Percentiles rank a stretch among this genome's conserved stretches.
phyloP scores from a whole-genome alignment of 2,888 invertebrate genomes.

The Cataglyphis livida region DNA sequence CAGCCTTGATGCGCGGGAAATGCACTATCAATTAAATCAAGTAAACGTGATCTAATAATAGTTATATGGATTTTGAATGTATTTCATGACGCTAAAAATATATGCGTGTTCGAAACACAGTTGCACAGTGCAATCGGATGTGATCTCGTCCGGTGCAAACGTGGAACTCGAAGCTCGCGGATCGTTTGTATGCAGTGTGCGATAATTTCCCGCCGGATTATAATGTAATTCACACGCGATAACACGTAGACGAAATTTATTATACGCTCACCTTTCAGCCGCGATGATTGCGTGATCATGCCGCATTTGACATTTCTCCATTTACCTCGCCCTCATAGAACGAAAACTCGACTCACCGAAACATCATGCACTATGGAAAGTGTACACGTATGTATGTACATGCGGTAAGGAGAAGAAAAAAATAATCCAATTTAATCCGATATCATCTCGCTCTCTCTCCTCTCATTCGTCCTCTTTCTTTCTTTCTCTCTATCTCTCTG shows the following conservation, averaged over 20 bases:
- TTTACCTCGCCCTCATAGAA: conserved; percentile 66
- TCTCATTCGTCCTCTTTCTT: not conserved
- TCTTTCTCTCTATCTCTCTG: not conserved
- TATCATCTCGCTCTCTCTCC: conserved; percentile 5
- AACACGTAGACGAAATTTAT: conserved; percentile 53
- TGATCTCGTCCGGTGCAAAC: not conserved
- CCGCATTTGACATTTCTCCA: conserved; percentile 73
- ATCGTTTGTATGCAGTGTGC: not conserved
- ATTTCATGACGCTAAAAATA: not conserved
- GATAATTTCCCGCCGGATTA: not conserved
- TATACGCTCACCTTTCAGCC: conserved; percentile 69
- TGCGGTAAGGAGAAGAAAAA: not conserved
- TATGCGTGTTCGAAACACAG: not conserved
- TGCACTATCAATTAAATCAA: conserved; percentile 2
- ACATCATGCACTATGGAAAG: conserved; percentile 8
- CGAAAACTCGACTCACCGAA: conserved; percentile 49
- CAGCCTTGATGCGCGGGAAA: not conserved
- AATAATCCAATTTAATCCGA: not conserved
- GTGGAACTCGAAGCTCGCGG: not conserved
- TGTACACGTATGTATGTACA: not conserved
- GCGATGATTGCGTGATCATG: conserved; percentile 67
- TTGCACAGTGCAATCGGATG: not conserved
- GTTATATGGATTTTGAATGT: not conserved
- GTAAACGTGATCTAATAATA: conserved; percentile 22
- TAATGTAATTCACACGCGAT: not conserved